Conservation (phyloP, 2,888 invertebrate genomes). For the Cataglyphis cursor region DNA sequence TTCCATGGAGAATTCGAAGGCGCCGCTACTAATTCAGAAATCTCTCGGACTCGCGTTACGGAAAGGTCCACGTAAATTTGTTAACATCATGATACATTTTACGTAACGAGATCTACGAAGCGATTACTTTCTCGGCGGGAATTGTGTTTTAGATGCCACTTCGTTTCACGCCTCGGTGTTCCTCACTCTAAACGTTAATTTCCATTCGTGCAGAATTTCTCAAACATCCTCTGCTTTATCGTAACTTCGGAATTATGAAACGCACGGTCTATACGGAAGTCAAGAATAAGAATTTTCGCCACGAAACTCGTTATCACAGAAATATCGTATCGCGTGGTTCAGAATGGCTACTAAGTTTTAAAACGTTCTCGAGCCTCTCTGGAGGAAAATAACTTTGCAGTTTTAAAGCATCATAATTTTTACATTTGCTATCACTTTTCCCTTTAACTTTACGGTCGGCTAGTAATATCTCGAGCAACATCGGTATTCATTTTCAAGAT, state of each 20-base stretch:
- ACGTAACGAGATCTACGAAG: constrained; percentile 28
- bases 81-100: constrained; percentile 41
- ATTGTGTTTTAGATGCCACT: constrained; percentile 28
- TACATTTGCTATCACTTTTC: constrained; percentile 22
- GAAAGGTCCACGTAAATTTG: constrained; percentile 31
- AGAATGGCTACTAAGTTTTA: constrained; percentile 28
- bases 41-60: constrained; percentile 14
- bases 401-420: constrained; percentile 52
- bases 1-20: constrained; percentile 55
- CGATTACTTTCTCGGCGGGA: constrained; percentile 1
- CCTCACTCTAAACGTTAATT: constrained; percentile 9
- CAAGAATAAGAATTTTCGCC: constrained; percentile 15
- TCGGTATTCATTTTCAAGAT: constrained; percentile 25
- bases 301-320: constrained; percentile 29
- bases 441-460: constrained; percentile 21
- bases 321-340: constrained; percentile 45
- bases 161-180: constrained; percentile 32
- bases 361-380: constrained; percentile 19
- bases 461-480: constrained; percentile 6
- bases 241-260: constrained; percentile 39
- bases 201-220: constrained; percentile 42
- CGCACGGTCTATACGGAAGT: constrained; percentile 29
- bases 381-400: constrained; percentile 35
- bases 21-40: constrained; percentile 58
- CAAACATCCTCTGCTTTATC: constrained; percentile 27